phyloP scores from a whole-genome alignment of 35 echinoderm and acorn worm species.

The Apostichopus californicus region DNA sequence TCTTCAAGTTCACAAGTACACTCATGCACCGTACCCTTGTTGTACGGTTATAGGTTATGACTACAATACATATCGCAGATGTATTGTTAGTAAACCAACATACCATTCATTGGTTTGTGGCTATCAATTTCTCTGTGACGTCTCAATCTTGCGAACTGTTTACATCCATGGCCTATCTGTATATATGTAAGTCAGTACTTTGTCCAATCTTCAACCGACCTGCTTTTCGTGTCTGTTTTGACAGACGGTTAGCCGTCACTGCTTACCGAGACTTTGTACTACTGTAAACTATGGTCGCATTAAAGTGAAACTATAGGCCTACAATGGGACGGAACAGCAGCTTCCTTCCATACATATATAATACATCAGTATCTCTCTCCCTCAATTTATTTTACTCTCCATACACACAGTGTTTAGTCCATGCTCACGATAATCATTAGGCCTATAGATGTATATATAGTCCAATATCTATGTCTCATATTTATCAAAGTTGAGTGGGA shows the following conservation, averaged over 20 bases:
- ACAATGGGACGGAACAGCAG: too few species aligned
- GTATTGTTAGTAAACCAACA: constrained; percentile 8
- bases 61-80: neutral
- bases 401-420: too few species aligned
- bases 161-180: neutral
- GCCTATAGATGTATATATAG: too few species aligned
- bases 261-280: neutral
- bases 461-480: too few species aligned
- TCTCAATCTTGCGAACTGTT: neutral
- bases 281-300: neutral
- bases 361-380: too few species aligned
- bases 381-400: too few species aligned
- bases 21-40: too few species aligned
- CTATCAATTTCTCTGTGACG: neutral
- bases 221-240: neutral
- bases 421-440: too few species aligned
- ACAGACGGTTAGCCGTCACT: neutral
- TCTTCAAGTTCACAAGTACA: too few species aligned
- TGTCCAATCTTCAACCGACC: neutral
- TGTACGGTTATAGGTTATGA: neutral
- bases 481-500: too few species aligned
- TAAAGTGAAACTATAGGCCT: neutral
- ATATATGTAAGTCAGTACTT: neutral
- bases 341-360: too few species aligned
- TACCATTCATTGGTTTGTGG: constrained; percentile 9